Base-by-base conservation (phyloP, 1,140 invertebrate genomes). In the Drosophila suzukii region DNA sequence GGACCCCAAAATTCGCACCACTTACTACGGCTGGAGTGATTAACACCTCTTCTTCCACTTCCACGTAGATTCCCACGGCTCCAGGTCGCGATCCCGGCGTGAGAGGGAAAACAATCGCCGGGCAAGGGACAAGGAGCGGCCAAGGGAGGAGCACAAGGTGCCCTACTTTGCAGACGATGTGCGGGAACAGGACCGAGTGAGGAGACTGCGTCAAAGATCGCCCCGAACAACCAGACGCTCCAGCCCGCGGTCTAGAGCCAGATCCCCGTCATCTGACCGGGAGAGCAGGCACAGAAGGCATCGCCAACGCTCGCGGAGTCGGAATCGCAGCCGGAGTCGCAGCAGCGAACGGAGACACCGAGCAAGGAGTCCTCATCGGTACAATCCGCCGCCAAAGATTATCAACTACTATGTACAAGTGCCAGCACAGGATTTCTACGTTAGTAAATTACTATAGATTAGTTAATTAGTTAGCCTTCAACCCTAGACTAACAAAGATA, bases 391-490 rank as follows among this genome's bases (percentile, higher is more conserved):
- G 8, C 79, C 83, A 57, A 73, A 81, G 39, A 82, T 82, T 7
- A 86, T 88, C 38, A 11, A 77, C 75, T 53, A 85, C 75, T 12
- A 68, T 46, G 79, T 86, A 39, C 82, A 80, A 39, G 82, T 86
- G 32, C 83, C 83, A 24, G 66, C 82, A 20, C 43, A 68, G 7
- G 82, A 78, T 7, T 85, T 67, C 34, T 82, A 72, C 44, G 82
- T 86, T 41, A 76, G 81, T 68, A 50, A 20, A 27, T 15, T 7
- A 8, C 3, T 46, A 2, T n/a, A n/a, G 27, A 27, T 27, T 27
- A 27, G 27, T 27, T 27, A 27, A 4, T 27, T 4, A 27, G 27
- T 5, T 27, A 4, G 27, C 27, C 27, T 27, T 5, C 27, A 27
- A 27, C 3, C 27, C 27, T 27, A 27, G 27, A 27, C 27, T 47